Conservation (phyloP, 2,797 vertebrate species). For the Propithecus deckenii region DNA sequence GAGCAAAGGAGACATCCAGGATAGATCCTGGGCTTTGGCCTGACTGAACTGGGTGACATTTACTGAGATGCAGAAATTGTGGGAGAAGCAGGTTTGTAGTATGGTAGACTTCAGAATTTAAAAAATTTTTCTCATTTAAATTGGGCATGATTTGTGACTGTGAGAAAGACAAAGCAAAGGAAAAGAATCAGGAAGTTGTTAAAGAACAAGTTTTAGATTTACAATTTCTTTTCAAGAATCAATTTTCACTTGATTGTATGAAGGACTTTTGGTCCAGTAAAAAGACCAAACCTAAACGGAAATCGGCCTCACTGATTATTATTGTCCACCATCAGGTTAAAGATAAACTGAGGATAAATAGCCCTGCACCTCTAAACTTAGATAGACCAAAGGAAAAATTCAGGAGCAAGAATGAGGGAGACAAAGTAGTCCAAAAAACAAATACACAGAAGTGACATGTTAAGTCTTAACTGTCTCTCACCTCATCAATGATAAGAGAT, state of each 20-base stretch:
- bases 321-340: conserved; percentile 1
- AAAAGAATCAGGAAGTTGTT: not conserved
- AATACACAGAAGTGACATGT: not conserved
- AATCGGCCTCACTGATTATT: not conserved
- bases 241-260: conserved; percentile 27
- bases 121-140: not conserved
- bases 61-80: not conserved
- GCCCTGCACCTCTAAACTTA: conserved; percentile 9
- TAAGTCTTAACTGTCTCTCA: conserved; percentile 35
- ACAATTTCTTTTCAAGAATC: conserved; percentile 19
- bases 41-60: not conserved
- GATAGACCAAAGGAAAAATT: conserved; percentile 14
- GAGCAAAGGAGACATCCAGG: not conserved
- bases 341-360: conserved; percentile 48
- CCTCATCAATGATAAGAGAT: not conserved
- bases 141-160: not conserved
- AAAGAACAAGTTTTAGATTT: conserved; percentile 9
- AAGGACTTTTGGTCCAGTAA: not conserved
- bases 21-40: not conserved
- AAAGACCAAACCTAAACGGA: conserved; percentile 44
- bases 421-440: conserved; percentile 7
- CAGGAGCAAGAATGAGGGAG: not conserved
- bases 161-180: not conserved
- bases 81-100: not conserved
- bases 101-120: not conserved